Conservation (phyloP, 2,888 invertebrate species). For the Criorhina ranunculi region DNA sequence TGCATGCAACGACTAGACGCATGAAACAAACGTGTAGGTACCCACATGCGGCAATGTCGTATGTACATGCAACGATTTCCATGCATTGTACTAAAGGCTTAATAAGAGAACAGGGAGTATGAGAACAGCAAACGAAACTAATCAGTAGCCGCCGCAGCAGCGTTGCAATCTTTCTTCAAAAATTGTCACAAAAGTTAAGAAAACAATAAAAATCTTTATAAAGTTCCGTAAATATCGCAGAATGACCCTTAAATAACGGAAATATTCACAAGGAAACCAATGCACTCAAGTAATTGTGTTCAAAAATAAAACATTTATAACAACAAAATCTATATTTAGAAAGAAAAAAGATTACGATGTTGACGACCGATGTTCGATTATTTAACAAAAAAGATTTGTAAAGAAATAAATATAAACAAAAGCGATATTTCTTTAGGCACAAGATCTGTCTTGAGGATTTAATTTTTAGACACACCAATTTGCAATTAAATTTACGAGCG, state of each 20-base stretch:
- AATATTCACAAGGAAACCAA: not conserved
- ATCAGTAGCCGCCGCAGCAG: too few species aligned
- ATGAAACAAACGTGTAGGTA: too few species aligned
- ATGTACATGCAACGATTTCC: too few species aligned
- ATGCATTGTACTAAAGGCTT: too few species aligned
- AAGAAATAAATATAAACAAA: constrained; percentile 1
- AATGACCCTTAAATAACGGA: not conserved
- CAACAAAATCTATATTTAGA: not conserved
- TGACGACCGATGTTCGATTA: constrained; percentile 14
- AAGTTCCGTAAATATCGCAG: too few species aligned
- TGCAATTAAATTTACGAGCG: constrained; percentile 24
- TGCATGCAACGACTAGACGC: too few species aligned
- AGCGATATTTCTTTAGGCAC: not conserved
- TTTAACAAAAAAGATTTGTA: not conserved
- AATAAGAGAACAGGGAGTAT: too few species aligned
- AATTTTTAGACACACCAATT: not conserved
- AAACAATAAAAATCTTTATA: too few species aligned
- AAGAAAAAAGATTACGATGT: not conserved
- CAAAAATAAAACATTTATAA: constrained; percentile 13
- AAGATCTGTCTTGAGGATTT: constrained; percentile 5
- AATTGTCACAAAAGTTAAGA: too few species aligned
- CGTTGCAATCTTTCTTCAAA: too few species aligned
- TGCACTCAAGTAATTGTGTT: not conserved
- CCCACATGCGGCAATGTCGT: too few species aligned
- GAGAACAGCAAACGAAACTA: too few species aligned